These are phyloP conservation scores for Centroberyx gerrardi DNA, from an alignment of 2,797 vertebrate genomes.

Conservation along the genomic window DNA sequence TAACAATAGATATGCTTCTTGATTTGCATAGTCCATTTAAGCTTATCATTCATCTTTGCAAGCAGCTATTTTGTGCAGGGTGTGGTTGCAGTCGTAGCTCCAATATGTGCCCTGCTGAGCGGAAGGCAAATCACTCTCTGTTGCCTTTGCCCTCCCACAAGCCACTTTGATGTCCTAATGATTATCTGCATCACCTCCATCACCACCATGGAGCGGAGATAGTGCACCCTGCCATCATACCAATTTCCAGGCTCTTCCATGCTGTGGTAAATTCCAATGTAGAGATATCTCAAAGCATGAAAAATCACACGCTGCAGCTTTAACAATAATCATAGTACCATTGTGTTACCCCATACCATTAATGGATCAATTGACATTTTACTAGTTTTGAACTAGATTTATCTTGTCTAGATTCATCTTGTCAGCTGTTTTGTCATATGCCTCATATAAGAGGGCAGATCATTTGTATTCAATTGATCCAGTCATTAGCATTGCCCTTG, in stretches of 20 bases:
- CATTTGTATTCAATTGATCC: conserved; percentile 28
- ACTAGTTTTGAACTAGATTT: conserved; percentile 4
- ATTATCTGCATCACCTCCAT: conserved; percentile 26
- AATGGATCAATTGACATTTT: conserved; percentile 6
- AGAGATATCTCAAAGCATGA: conserved; percentile 4
- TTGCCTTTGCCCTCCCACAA: conserved; percentile 24
- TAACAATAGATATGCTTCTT: conserved; percentile 33
- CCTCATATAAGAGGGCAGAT: conserved; percentile 1
- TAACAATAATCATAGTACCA: not conserved
- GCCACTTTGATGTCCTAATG: conserved; percentile 22
- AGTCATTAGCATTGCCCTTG: conserved; percentile 59
- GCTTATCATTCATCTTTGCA: conserved; percentile 26
- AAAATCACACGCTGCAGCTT: not conserved
- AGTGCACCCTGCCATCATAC: not conserved
- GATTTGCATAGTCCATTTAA: conserved; percentile 42
- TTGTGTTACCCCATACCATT: not conserved
- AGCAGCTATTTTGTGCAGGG: conserved; percentile 7
- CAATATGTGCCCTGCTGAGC: conserved; percentile 7
- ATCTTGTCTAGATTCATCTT: conserved; percentile 9
- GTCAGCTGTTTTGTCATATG: not conserved
- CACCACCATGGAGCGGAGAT: not conserved
- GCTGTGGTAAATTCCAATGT: conserved; percentile 6
- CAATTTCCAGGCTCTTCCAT: conserved; percentile 6
- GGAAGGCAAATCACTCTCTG: not conserved
- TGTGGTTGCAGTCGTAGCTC: not conserved